phyloP scores from a whole-genome alignment of 2,113 vertebrate genomes.

The Halichoeres trimaculatus region DNA sequence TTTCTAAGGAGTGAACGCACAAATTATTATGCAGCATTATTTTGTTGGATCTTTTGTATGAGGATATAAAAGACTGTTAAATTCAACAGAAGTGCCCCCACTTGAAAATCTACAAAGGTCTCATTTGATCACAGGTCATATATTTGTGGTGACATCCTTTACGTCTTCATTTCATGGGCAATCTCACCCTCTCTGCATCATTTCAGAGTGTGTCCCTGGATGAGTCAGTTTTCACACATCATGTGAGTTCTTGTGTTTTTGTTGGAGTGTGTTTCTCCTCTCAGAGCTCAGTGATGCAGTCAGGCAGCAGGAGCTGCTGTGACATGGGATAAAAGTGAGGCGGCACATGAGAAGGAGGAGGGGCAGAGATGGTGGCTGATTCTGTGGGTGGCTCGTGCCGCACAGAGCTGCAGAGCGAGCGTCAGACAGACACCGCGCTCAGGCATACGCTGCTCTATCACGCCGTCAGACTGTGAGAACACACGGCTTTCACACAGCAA shows the following conservation, averaged over 20 bases:
- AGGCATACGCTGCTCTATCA: constrained; percentile 22
- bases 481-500: constrained; percentile 23
- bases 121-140: no score
- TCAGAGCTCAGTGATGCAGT: constrained; percentile 38
- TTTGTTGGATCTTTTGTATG: no score
- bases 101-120: no score
- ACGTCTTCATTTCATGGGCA: not conserved
- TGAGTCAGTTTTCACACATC: not conserved
- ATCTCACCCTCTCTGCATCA: not conserved
- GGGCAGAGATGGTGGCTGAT: constrained; percentile 46
- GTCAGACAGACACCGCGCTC: constrained; percentile 39
- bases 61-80: no score
- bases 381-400: constrained; percentile 59
- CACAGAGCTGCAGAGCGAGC: constrained; percentile 39
- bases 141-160: no score
- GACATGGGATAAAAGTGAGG: constrained; percentile 62
- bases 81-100: no score
- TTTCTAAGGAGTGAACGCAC: no score
- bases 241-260: constrained; percentile 18
- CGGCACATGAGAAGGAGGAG: constrained; percentile 56
- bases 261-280: constrained; percentile 11
- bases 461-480: constrained; percentile 42
- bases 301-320: constrained; percentile 41
- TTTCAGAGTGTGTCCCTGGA: constrained; percentile 10
- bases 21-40: no score